Base-by-base conservation (phyloP, 2,888 invertebrate genomes). In the Harmothoe impar region DNA sequence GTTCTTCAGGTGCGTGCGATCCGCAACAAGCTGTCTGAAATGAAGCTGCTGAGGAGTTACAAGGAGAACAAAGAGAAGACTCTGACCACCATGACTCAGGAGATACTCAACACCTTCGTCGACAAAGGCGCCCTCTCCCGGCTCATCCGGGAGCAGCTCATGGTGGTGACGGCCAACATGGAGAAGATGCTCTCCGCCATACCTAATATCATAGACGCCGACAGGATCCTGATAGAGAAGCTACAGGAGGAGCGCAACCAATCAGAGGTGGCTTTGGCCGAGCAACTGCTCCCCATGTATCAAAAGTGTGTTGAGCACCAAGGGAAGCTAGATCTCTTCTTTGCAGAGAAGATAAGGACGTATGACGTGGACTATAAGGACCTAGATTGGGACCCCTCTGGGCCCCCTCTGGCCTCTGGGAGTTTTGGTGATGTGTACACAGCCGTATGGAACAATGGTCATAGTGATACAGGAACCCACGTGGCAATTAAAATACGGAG, bases 361-460 rank as follows among this genome's bases (percentile, higher is more conserved):
- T 94, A 94, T 88, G 94, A 94, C 89, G 94, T 93, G 91, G 91
- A 91, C 5, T 89, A 94, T 5, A 90, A 92, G 17, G 94, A 94
- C 54, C 33, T 95, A 10, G 89, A 68, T 12, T 94, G 93, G 92
- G 93, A 93, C 85, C 91, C 92, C 7, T n/a, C 89, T 1, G 10
- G 43, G n/a, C 78, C 89, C 3, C 91, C 91, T n/a, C 10, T 94
- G 0, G 94, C 94, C 17, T 93, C 92, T 23, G 95, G 95, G 15
- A 93, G 93, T 89, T 95, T 94, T 92, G 94, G 94, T 5, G 93
- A 93, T 88, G 94, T 94, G 0, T 94, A 92, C 89, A 91, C 92
- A 35, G 94, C 92, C 10, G 5, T 33, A 33, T 91, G 86, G 91
- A 43, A 33, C 5, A 35, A 84, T 23, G 68, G 84, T 3, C n/a